A percentile compares a stretch with the other conserved stretches of the same genome.
These are phyloP conservation scores for Rana temporaria DNA, from an alignment of 2,113 vertebrate species.

Conservation along the genomic window DNA sequence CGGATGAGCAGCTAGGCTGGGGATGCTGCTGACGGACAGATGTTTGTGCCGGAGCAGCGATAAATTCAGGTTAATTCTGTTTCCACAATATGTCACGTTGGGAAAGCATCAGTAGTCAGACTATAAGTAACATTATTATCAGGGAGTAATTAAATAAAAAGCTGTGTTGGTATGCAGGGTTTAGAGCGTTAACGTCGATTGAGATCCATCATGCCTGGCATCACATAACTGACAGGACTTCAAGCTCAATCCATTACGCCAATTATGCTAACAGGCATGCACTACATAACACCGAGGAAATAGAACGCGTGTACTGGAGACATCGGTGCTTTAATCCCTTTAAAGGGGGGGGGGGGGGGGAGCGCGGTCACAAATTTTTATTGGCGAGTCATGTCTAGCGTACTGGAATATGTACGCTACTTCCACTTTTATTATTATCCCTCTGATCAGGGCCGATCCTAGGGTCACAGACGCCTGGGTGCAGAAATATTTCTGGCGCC, in stretches of 20 bases:
- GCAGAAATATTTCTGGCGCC: too few relatives aligned
- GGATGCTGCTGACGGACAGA: conserved; percentile 39
- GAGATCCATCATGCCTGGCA: conserved; percentile 13
- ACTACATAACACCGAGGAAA: too few relatives aligned
- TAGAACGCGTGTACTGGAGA: too few relatives aligned
- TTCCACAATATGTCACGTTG: conserved; percentile 42
- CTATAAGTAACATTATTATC: conserved; percentile 39
- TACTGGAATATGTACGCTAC: too few relatives aligned
- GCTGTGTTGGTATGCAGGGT: conserved; percentile 1
- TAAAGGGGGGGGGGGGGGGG: too few relatives aligned
- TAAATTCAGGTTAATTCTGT: conserved; percentile 43
- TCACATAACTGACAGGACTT: neutral
- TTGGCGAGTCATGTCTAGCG: too few relatives aligned
- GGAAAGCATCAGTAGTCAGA: conserved; percentile 18
- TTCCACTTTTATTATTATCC: too few relatives aligned
- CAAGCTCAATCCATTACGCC: neutral
- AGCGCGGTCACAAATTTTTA: too few relatives aligned
- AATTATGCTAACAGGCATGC: too few relatives aligned
- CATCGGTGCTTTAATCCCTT: too few relatives aligned
- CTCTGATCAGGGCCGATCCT: too few relatives aligned
- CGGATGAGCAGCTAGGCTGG: conserved; percentile 14
- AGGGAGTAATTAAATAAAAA: conserved; percentile 37
- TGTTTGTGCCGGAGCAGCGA: conserved; percentile 39
- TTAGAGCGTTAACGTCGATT: neutral
- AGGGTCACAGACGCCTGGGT: too few relatives aligned